phyloP scores from a whole-genome alignment of 2,888 invertebrate genomes.

The Cantharis rustica region DNA sequence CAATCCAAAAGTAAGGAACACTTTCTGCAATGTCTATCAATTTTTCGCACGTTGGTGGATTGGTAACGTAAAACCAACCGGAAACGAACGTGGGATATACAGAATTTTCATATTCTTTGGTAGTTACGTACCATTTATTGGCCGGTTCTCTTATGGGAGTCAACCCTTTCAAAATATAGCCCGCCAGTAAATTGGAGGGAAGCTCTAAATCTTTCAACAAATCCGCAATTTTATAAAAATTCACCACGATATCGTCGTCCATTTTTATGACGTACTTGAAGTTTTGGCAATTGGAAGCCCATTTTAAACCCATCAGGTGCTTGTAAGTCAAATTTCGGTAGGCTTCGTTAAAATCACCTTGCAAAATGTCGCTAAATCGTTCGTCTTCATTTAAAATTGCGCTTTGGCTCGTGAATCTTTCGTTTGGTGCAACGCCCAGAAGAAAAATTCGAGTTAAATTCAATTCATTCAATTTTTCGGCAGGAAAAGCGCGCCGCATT shows the following conservation, averaged over 20 bases:
- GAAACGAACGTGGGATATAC: slow-evolving; percentile 78
- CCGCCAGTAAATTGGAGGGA: slow-evolving; percentile 60
- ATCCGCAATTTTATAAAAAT: slow-evolving; percentile 64
- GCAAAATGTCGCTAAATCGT: slow-evolving; percentile 71
- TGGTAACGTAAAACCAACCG: slow-evolving; percentile 84
- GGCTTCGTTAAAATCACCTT: slow-evolving; percentile 77
- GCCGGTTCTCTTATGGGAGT: slow-evolving; percentile 66
- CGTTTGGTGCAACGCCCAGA: slow-evolving; percentile 63
- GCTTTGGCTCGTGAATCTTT: slow-evolving; percentile 61
- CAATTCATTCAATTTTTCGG: slow-evolving; percentile 61
- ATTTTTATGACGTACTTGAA: slow-evolving; percentile 75
- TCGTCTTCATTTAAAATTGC: slow-evolving; percentile 66
- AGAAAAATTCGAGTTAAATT: slow-evolving; percentile 71
- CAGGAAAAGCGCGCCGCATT: slow-evolving; percentile 69
- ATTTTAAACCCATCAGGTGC: slow-evolving; percentile 80
- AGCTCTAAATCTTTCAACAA: slow-evolving; percentile 55
- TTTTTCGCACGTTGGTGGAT: slow-evolving; percentile 63
- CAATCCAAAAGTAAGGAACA: slow-evolving; percentile 87
- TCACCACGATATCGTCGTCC: slow-evolving; percentile 80
- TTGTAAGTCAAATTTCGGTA: slow-evolving; percentile 83
- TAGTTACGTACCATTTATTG: slow-evolving; percentile 82
- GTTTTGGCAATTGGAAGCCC: slow-evolving; percentile 69
- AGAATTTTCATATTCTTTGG: slow-evolving; percentile 64
- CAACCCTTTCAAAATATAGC: slow-evolving; percentile 69
- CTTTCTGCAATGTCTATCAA: slow-evolving; percentile 62